phyloP scores from a whole-genome alignment of 2,888 invertebrate genomes.

The Stenurella melanura region DNA sequence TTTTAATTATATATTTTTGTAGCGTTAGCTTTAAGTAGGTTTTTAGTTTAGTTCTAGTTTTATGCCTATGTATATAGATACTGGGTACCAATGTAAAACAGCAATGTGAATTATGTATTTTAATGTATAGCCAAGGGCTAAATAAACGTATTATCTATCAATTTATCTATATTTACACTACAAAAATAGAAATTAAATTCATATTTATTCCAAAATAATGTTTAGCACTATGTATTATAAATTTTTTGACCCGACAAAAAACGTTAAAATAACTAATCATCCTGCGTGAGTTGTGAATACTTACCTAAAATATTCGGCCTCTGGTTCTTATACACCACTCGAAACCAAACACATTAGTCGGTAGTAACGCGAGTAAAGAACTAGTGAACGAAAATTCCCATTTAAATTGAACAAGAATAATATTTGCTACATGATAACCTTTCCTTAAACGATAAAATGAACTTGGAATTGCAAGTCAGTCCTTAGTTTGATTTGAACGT shows the following conservation, averaged over 20 bases:
- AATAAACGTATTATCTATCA: too few species aligned
- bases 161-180: too few species aligned
- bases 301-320: conserved; percentile 10
- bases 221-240: conserved; percentile 5
- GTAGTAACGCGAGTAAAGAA: conserved; percentile 7
- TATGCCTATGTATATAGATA: too few species aligned
- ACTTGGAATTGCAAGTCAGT: conserved; percentile 17
- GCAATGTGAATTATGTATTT: too few species aligned
- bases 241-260: conserved; percentile 1
- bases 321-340: background rate
- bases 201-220: background rate
- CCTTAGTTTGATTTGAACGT: conserved; percentile 4
- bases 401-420: conserved; percentile 17
- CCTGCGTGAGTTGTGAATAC: conserved; percentile 19
- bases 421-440: conserved; percentile 36
- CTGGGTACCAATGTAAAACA: too few species aligned
- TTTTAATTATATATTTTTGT: too few species aligned
- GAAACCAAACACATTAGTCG: conserved; percentile 2
- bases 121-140: too few species aligned
- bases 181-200: too few species aligned
- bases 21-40: too few species aligned
- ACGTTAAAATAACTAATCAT: conserved; percentile 12
- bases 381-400: conserved; percentile 26
- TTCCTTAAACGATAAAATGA: conserved; percentile 30
- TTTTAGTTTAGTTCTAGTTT: too few species aligned